These are phyloP conservation scores for Drosophila pectinifera DNA, from an alignment of 1,140 invertebrate species.

Conservation along the genomic window DNA sequence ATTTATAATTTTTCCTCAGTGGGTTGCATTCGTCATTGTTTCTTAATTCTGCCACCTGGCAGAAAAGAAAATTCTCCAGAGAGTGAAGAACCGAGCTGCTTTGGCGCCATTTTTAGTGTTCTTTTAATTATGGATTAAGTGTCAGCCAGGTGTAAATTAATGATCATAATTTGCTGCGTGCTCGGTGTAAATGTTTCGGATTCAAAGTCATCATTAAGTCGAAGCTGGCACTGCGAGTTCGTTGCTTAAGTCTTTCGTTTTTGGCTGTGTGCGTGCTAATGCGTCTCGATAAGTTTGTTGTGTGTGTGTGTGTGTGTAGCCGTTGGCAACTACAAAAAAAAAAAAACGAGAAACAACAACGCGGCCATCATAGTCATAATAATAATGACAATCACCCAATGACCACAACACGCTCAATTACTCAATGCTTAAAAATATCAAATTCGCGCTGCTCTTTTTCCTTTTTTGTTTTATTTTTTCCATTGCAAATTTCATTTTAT, in stretches of 20 bases:
- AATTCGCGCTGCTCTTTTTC: conserved; percentile 50
- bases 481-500: conserved; percentile 40
- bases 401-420: conserved; percentile 60
- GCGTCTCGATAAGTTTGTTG: neutral
- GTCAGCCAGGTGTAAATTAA: conserved; percentile 65
- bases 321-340: conserved; percentile 40
- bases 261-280: conserved; percentile 32
- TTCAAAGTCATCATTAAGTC: conserved; percentile 75
- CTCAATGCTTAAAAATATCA: conserved; percentile 69
- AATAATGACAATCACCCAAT: conserved; percentile 50
- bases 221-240: conserved; percentile 54
- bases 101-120: conserved; percentile 13
- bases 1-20: conserved; percentile 7
- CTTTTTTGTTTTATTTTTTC: conserved; percentile 3
- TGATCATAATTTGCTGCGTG: conserved; percentile 62
- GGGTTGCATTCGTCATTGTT: conserved; percentile 41
- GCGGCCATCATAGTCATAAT: conserved; percentile 27
- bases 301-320: conserved; percentile 30
- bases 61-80: conserved; percentile 2
- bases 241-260: conserved; percentile 80
- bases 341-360: conserved; percentile 26
- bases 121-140: conserved; percentile 61
- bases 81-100: neutral
- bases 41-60: conserved; percentile 59
- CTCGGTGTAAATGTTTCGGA: conserved; percentile 45